Conservation (phyloP, 2,113 vertebrate genomes). For the Pituophis catenifer region DNA sequence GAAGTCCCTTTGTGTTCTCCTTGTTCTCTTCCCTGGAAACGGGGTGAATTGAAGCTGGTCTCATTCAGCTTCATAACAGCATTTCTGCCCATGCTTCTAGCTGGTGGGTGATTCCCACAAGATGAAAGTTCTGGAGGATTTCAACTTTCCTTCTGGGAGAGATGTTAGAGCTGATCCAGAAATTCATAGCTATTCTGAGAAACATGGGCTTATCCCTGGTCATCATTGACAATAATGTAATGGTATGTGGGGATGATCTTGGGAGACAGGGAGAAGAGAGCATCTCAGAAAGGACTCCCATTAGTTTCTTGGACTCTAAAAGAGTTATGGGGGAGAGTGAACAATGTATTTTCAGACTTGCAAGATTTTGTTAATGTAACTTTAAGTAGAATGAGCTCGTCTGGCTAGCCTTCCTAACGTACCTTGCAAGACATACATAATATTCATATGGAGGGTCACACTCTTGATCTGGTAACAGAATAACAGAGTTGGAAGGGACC, state of each 20-base stretch:
- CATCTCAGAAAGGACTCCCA: neutral
- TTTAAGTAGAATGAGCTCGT: neutral
- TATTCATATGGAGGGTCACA: neutral
- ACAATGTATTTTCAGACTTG: neutral
- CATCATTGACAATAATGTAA: neutral
- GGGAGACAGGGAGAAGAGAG: neutral
- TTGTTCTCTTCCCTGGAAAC: neutral
- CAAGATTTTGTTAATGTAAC: neutral
- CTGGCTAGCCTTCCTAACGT: neutral
- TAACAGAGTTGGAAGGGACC: too few species aligned
- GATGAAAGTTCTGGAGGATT: neutral
- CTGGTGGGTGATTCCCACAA: neutral
- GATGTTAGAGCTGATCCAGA: neutral
- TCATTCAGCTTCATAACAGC: neutral
- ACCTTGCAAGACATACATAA: neutral
- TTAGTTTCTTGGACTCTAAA: neutral
- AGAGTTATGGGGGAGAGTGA: neutral
- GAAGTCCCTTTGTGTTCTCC: neutral
- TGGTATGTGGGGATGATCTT: neutral
- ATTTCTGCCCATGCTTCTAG: neutral
- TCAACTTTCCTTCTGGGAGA: neutral
- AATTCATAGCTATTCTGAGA: neutral
- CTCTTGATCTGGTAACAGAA: neutral
- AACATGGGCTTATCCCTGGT: neutral
- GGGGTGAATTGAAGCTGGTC: neutral